phyloP scores from a whole-genome alignment of 1,140 invertebrate genomes.

The Melipona quadrifasciata region DNA sequence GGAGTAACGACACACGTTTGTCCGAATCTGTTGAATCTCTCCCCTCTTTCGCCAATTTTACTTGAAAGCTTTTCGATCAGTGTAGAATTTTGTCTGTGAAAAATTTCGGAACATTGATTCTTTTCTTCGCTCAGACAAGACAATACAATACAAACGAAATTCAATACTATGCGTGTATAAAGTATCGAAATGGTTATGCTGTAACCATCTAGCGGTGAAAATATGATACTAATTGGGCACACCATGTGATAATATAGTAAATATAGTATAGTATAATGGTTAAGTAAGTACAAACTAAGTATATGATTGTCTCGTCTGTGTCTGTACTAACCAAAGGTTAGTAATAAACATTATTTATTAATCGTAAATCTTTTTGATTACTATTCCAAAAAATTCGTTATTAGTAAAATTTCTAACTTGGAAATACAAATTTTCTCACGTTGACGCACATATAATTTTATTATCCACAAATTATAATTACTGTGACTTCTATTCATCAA shows the following conservation, averaged over 20 bases:
- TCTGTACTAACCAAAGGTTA: background rate
- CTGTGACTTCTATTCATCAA: background rate
- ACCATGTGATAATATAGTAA: no score
- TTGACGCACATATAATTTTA: background rate
- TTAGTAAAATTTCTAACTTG: background rate
- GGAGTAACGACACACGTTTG: background rate
- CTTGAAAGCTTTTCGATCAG: background rate
- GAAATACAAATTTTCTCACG: background rate
- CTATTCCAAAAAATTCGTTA: background rate
- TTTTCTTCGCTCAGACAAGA: background rate
- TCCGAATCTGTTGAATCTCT: background rate
- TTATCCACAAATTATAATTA: background rate
- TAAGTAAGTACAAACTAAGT: no score
- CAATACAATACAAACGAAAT: background rate
- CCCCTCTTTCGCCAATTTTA: no score
- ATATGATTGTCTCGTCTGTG: no score
- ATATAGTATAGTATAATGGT: no score
- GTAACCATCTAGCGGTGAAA: background rate
- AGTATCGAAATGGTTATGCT: background rate
- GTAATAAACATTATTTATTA: background rate
- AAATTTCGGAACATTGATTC: background rate
- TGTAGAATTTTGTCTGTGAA: background rate
- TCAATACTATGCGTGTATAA: no score
- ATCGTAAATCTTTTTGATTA: background rate
- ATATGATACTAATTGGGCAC: background rate